Evolutionary conservation across 2,888 invertebrate species (phyloP), one percentile per base, ranked within the genome.

Genomic region (Philopedon plagiatum): DNA sequence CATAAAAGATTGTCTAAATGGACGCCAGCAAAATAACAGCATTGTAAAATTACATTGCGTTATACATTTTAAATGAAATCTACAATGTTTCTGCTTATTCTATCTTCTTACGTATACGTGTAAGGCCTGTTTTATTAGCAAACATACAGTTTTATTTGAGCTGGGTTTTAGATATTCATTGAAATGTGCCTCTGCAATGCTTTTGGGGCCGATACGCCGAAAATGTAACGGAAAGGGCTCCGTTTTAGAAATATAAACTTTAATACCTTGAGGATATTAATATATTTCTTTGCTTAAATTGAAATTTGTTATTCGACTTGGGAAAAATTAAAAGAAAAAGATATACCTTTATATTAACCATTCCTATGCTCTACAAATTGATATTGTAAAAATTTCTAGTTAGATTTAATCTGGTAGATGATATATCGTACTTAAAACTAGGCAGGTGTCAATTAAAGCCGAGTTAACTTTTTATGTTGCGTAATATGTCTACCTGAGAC

Each of bases 81-180:
- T 18, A 54, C 29, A 54, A 54, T 54, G 15, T 54, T 54, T 54
- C 29, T 9, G 15, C 29, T 15, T 4, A 29, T 29, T 29, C 51
- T 29, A 29, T 29, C 18, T 15, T 29, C 51, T 54, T 32, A 29
- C 18, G 11, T 15, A 11, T 32, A 54, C 51, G 51, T 54, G 29
- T 29, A 29, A 54, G 29, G 51, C 32, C 51, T 54, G 32, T 54
- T 54, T 54, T 54, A 54, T 54, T 54, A 29, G 29, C 8, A 32
- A 29, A 21, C 8, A 54, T 54, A 15, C 15, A 29, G 51, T 54
- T 54, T 54, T 54, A 54, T 26, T 29, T 1, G 15, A 29, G 29
- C 5, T 1, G 18, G 15, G 51, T 54, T 54, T 54, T 54, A 54
- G 15, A 54, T 54, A 54, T 54, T 54, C 51, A 54, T 54, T 54